phyloP scores from a whole-genome alignment of 2,888 invertebrate species.

The Pristionchus maxplancki region DNA sequence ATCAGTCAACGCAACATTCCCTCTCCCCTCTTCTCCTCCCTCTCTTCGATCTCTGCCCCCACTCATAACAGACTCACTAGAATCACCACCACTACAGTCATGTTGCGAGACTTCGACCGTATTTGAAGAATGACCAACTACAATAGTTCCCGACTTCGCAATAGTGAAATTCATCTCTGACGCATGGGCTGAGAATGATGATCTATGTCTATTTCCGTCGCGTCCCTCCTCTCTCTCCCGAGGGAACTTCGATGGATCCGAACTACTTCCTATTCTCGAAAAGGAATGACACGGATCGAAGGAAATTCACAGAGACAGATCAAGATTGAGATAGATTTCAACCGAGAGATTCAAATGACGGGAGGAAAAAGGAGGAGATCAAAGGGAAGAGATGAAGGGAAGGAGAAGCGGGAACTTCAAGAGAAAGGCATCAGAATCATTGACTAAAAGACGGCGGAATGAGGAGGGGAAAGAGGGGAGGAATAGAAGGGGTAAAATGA shows the following conservation, averaged over 20 bases:
- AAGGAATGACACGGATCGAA: neutral
- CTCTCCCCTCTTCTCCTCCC: neutral
- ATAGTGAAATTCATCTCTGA: neutral
- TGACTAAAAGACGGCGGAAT: neutral
- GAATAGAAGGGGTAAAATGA: neutral
- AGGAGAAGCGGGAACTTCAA: slow-evolving; percentile 13
- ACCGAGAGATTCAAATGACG: neutral
- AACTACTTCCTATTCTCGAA: neutral
- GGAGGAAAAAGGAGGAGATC: neutral
- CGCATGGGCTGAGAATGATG: neutral
- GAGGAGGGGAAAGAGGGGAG: neutral
- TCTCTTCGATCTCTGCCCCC: neutral
- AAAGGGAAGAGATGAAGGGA: neutral
- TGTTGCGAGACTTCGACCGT: too few relatives aligned
- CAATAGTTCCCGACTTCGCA: neutral
- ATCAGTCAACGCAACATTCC: slow-evolving; percentile 27
- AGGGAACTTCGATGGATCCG: neutral
- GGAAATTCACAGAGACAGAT: neutral
- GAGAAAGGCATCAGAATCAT: neutral
- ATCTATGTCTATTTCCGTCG: neutral
- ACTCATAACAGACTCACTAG: neutral
- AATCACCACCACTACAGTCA: neutral
- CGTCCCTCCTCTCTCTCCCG: neutral
- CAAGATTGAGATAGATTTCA: slow-evolving; percentile 6
- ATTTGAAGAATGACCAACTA: neutral